Conservation (phyloP, 92 coral and sea anemone species). For the Blastomussa wellsi region DNA sequence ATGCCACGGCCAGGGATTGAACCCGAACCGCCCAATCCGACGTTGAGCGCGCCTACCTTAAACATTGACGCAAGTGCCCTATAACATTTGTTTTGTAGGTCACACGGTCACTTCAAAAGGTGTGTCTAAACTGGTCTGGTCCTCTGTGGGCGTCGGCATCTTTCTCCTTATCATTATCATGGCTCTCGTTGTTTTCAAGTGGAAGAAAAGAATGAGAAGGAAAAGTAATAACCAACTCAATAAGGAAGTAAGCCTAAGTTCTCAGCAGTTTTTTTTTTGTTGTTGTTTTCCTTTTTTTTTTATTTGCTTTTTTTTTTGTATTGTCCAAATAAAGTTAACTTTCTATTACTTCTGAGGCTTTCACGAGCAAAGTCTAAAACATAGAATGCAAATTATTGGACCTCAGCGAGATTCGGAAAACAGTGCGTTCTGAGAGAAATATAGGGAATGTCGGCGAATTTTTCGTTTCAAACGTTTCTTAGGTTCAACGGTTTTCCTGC, state of each 20-base stretch:
- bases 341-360: no score
- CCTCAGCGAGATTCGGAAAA: no score
- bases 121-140: not conserved
- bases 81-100: not conserved
- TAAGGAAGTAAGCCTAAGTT: slow-evolving; percentile 18
- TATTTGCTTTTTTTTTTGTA: no score
- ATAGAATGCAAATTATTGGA: no score
- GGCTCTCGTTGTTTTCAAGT: slow-evolving; percentile 1
- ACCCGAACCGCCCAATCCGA: no score
- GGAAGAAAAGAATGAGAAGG: not conserved
- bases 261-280: not conserved
- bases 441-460: no score
- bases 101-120: not conserved
- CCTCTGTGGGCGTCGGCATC: slow-evolving; percentile 1
- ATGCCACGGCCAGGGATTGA: no score
- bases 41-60: no score
- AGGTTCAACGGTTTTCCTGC: no score
- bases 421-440: no score
- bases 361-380: no score
- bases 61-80: not conserved
- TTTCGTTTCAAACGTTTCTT: no score
- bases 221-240: not conserved
- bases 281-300: not conserved
- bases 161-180: not conserved
- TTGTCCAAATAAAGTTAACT: not conserved